phyloP scores from a whole-genome alignment of 2,113 vertebrate species.

The Pachycephala philippinensis region DNA sequence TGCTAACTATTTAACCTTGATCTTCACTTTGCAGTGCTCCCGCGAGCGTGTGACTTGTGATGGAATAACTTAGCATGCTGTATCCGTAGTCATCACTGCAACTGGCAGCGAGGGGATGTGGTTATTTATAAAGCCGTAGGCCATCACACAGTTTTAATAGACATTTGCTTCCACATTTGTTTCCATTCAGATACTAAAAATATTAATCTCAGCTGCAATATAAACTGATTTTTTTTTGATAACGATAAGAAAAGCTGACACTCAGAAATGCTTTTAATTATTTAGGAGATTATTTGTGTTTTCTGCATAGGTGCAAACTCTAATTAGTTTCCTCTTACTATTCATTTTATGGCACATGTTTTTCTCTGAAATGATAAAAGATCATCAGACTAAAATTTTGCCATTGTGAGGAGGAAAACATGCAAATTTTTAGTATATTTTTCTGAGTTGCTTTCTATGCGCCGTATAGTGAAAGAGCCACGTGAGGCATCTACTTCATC shows the following conservation, averaged over 20 bases:
- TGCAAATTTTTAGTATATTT: not conserved
- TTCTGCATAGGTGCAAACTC: not conserved
- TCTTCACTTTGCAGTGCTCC: constrained; percentile 8
- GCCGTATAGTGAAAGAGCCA: not conserved
- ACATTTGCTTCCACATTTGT: not conserved
- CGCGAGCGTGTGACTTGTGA: not conserved
- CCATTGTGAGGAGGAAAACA: not conserved
- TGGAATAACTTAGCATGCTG: constrained; percentile 14
- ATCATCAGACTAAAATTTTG: not conserved
- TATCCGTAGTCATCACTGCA: not conserved
- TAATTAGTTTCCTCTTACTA: not conserved
- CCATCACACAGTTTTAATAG: not conserved
- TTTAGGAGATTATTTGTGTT: not conserved
- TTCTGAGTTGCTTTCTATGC: not conserved
- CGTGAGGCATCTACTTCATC: not conserved
- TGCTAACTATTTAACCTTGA: constrained; percentile 41
- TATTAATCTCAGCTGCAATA: constrained; percentile 11
- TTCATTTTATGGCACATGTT: not conserved
- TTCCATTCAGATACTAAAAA: constrained; percentile 38
- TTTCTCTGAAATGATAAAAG: not conserved
- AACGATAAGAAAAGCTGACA: not conserved
- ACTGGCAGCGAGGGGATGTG: not conserved
- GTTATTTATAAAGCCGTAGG: constrained; percentile 48
- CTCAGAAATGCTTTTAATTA: not conserved
- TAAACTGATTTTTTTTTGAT: not conserved